phyloP scores from a whole-genome alignment of 2,113 vertebrate genomes.

The Chrysemys picta region DNA sequence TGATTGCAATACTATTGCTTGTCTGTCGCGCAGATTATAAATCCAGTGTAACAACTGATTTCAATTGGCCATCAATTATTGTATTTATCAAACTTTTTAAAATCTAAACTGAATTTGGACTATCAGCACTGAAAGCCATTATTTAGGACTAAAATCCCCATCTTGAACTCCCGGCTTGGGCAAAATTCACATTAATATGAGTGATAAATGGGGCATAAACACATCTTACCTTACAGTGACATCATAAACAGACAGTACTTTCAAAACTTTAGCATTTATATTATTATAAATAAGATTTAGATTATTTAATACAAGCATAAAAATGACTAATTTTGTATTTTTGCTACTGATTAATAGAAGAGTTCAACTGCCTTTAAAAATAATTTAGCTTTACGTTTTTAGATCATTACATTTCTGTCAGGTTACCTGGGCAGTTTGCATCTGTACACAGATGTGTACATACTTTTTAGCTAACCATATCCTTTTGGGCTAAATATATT shows the following conservation, averaged over 20 bases:
- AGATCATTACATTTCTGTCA: not conserved
- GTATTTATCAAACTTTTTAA: not conserved
- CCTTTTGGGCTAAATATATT: not conserved
- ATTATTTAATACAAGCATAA: not conserved
- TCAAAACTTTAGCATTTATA: not conserved
- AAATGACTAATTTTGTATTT: not conserved
- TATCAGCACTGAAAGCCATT: not conserved
- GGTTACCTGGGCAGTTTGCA: not conserved
- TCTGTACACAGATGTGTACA: not conserved
- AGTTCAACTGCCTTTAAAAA: not conserved
- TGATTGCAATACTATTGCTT: not conserved
- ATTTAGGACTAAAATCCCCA: not conserved
- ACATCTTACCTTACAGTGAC: not conserved
- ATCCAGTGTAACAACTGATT: not conserved
- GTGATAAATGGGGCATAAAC: not conserved
- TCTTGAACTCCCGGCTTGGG: not conserved
- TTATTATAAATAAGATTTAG: slow-evolving; percentile 11
- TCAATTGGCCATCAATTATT: not conserved
- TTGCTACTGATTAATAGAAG: not conserved
- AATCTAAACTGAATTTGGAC: not conserved
- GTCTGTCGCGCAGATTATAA: not conserved
- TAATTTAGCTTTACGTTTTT: not conserved
- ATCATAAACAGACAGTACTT: not conserved
- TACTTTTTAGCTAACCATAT: not conserved
- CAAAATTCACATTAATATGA: not conserved